Conservation (phyloP, 1,140 invertebrate species). For the Sminthurinus signatus region DNA sequence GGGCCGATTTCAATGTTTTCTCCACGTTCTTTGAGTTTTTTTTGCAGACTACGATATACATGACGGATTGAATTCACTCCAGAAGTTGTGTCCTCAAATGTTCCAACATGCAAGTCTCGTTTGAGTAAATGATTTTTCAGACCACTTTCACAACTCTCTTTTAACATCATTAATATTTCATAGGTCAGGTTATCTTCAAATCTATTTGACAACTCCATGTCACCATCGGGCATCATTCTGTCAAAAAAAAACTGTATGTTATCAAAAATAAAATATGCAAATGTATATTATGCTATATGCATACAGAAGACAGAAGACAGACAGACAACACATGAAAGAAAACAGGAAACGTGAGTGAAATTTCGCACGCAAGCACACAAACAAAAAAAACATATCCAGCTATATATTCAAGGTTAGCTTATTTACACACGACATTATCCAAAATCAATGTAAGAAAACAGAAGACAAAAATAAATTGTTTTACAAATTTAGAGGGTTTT, state of each 20-base stretch:
- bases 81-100: constrained; percentile 20
- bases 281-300: too few species aligned
- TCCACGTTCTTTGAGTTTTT: constrained; percentile 11
- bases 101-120: constrained; percentile 31
- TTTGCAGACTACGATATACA: constrained; percentile 25
- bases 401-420: too few species aligned
- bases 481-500: background rate
- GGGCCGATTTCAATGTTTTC: constrained; percentile 15
- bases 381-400: too few species aligned
- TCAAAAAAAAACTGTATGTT: too few species aligned
- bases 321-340: too few species aligned
- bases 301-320: too few species aligned
- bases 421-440: too few species aligned
- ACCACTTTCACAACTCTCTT: constrained; percentile 22
- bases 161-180: constrained; percentile 28
- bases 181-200: constrained; percentile 21
- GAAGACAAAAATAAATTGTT: too few species aligned
- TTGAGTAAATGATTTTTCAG: constrained; percentile 34
- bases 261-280: too few species aligned
- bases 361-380: too few species aligned
- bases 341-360: too few species aligned
- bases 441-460: too few species aligned
- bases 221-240: constrained; percentile 33
- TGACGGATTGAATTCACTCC: constrained; percentile 22
- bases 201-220: constrained; percentile 25